phyloP scores from a whole-genome alignment of 2,797 vertebrate species.

The Garrulus glandarius region DNA sequence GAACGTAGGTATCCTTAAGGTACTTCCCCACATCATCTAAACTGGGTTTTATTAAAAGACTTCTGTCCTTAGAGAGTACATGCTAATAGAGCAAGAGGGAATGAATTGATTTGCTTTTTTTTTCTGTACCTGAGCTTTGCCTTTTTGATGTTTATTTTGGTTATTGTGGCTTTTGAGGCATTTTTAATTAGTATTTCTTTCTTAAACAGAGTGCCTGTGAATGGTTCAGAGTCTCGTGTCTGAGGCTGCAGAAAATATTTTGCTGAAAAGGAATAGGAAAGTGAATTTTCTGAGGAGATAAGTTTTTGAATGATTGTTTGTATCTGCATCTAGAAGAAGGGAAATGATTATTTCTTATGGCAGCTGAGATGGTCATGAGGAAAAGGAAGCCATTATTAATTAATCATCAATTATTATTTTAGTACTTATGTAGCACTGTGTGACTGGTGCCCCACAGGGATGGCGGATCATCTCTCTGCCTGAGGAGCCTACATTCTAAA shows the following conservation, averaged over 20 bases:
- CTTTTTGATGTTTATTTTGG: conserved; percentile 29
- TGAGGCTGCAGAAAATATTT: neutral
- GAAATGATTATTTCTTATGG: neutral
- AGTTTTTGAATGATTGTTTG: conserved; percentile 25
- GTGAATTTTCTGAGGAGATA: neutral
- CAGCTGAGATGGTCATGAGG: conserved; percentile 34
- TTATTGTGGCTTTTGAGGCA: neutral
- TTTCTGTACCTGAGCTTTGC: neutral
- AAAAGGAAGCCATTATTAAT: conserved; percentile 59
- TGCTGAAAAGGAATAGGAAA: neutral
- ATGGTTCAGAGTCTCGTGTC: neutral
- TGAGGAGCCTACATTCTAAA: conserved; percentile 45
- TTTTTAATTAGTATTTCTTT: conserved; percentile 17
- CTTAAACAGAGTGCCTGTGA: neutral
- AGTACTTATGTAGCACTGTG: conserved; percentile 50
- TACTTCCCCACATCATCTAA: neutral
- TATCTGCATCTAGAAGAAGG: conserved; percentile 31
- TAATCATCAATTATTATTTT: conserved; percentile 63
- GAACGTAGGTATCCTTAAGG: neutral
- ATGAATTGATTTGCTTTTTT: neutral
- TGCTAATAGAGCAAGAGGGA: neutral
- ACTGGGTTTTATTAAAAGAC: neutral
- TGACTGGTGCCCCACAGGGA: conserved; percentile 34
- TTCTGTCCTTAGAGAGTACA: neutral
- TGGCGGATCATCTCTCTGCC: conserved; percentile 33